Percentiles rank a stretch among this genome's conserved stretches.
These are phyloP conservation scores for Drosophila pegasa DNA, from an alignment of 2,888 invertebrate genomes.

Conservation along the genomic window DNA sequence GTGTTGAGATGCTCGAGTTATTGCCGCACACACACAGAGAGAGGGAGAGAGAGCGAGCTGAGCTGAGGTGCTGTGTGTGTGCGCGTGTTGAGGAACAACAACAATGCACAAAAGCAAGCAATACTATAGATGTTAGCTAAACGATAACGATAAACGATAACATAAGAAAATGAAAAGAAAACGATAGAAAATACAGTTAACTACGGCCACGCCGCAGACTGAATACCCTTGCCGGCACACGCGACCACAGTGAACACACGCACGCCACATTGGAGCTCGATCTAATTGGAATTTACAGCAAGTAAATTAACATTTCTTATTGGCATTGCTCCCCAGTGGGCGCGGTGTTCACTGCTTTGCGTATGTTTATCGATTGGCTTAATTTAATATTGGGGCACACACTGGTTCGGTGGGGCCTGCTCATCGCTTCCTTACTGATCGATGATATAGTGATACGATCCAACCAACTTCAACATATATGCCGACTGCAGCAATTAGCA, in stretches of 20 bases:
- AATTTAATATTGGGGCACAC: no score
- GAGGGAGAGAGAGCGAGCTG: conserved; percentile 9
- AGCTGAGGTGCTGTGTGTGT: conserved; percentile 3
- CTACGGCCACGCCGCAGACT: conserved; percentile 2
- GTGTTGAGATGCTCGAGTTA: conserved; percentile 11
- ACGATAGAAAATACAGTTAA: conserved; percentile 5
- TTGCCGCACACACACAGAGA: conserved; percentile 12
- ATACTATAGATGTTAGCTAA: conserved; percentile 11
- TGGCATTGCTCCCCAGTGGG: no score
- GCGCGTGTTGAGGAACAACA: conserved; percentile 33
- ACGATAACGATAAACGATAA: conserved; percentile 25
- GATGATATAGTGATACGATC: conserved; percentile 13
- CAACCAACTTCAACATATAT: conserved; percentile 13
- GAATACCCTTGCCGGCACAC: conserved; percentile 8
- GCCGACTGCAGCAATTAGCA: conserved; percentile 2
- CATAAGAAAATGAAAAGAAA: not conserved
- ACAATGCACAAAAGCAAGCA: conserved; percentile 34
- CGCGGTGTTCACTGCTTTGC: not conserved
- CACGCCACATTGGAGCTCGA: no score
- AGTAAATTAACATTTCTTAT: no score
- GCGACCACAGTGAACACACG: not conserved
- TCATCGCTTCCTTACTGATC: not conserved
- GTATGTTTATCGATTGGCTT: no score
- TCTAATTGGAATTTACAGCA: not conserved
- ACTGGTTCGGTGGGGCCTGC: not conserved